Evolutionary conservation across 2,797 vertebrate genomes (phyloP).

Genomic region (Heterohyrax brucei): DNA sequence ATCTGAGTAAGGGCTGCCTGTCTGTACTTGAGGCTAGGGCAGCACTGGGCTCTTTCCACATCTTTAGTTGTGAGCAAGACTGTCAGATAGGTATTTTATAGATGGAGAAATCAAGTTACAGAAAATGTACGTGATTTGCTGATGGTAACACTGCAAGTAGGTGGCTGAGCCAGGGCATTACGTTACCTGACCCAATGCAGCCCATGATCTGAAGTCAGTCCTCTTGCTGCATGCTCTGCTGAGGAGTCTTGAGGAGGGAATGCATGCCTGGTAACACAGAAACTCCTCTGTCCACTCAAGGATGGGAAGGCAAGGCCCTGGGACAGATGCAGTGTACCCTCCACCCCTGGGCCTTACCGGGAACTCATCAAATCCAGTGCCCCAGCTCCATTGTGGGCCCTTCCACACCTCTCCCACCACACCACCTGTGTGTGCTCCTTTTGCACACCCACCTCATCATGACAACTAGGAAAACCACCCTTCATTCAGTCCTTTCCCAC

Average conservation of each 20-base stretch:
- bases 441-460: not conserved
- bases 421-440: not conserved
- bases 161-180: not conserved
- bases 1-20: not conserved
- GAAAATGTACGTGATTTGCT: not conserved
- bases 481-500: not conserved
- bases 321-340: not conserved
- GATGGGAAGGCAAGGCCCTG: not conserved
- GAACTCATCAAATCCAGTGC: not conserved
- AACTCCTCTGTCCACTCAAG: not conserved
- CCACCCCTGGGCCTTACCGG: not conserved
- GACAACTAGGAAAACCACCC: too few relatives aligned
- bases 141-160: not conserved
- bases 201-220: not conserved
- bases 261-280: not conserved
- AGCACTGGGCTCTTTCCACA: too few relatives aligned
- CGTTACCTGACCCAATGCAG: not conserved
- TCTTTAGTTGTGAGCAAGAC: not conserved
- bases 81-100: not conserved
- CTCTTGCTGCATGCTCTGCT: rapidly evolving
- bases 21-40: not conserved
- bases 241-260: not conserved
- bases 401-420: not conserved
- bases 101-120: too few relatives aligned
- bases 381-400: not conserved